Conservation (phyloP, 1,140 invertebrate species). For the Cherax quadricarinatus region DNA sequence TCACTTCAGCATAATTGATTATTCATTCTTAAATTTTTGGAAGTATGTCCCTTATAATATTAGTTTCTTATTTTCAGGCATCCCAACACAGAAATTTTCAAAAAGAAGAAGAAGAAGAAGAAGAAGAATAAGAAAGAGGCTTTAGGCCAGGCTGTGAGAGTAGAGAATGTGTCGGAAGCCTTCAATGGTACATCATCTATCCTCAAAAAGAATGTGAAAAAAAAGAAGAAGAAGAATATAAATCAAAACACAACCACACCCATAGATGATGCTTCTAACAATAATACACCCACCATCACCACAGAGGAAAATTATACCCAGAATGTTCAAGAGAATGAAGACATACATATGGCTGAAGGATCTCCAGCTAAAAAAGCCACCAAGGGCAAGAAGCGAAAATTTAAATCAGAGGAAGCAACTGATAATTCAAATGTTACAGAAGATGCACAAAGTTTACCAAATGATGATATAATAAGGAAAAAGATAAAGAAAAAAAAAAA, state of each 20-base stretch:
- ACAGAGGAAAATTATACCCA: too few species aligned
- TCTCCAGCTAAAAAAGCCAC: background rate
- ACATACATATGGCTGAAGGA: background rate
- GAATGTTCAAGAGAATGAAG: background rate
- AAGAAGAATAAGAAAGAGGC: background rate
- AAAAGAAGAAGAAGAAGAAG: background rate
- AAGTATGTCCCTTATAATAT: background rate
- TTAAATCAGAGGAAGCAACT: background rate
- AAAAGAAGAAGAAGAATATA: background rate
- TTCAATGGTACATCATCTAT: too few species aligned
- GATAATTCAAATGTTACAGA: background rate
- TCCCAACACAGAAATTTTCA: background rate
- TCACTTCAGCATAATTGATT: too few species aligned
- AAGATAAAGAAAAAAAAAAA: background rate
- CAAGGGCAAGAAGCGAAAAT: background rate
- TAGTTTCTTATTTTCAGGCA: background rate
- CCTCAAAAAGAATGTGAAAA: too few species aligned
- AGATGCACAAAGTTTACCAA: background rate
- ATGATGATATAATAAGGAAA: background rate
- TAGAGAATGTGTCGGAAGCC: too few species aligned
- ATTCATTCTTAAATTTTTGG: background rate
- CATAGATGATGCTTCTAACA: too few species aligned
- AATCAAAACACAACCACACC: too few species aligned
- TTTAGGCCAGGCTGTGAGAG: too few species aligned
- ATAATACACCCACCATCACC: too few species aligned